Evolutionary conservation across 2,113 vertebrate species (phyloP).

Genomic region (Corvus hawaiiensis): DNA sequence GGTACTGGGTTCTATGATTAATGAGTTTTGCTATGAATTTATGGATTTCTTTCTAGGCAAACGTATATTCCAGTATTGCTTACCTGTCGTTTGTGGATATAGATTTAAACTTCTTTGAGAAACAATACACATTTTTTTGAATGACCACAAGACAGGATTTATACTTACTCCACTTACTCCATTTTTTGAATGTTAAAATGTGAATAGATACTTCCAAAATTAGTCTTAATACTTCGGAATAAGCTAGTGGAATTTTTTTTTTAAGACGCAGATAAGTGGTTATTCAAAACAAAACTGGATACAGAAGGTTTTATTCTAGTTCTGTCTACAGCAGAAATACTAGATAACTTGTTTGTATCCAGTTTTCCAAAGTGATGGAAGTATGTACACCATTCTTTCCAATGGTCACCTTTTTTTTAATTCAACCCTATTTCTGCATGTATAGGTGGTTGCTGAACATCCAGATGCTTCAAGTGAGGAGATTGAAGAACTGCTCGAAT

Average conservation of each 20-base stretch:
- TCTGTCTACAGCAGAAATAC: background rate
- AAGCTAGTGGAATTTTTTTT: background rate
- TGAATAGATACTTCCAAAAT: background rate
- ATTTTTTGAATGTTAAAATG: background rate
- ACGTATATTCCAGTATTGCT: background rate
- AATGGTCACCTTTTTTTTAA: conserved; percentile 30
- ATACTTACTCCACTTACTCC: background rate
- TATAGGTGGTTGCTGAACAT: conserved; percentile 77
- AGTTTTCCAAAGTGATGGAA: background rate
- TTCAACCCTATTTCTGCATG: conserved; percentile 44
- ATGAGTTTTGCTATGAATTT: background rate
- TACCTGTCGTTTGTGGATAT: background rate
- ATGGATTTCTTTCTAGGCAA: background rate
- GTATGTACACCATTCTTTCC: background rate
- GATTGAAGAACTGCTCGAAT: conserved; percentile 79
- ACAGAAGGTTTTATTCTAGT: background rate
- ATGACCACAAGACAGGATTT: background rate
- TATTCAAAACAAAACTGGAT: background rate
- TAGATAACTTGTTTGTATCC: background rate
- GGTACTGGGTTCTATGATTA: background rate
- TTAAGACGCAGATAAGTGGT: background rate
- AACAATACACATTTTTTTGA: background rate
- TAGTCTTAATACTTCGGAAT: background rate
- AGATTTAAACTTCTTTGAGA: background rate
- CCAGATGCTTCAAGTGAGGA: conserved; percentile 76